Conservation (phyloP, 2,888 invertebrate genomes). For the Mythimna loreyi region DNA sequence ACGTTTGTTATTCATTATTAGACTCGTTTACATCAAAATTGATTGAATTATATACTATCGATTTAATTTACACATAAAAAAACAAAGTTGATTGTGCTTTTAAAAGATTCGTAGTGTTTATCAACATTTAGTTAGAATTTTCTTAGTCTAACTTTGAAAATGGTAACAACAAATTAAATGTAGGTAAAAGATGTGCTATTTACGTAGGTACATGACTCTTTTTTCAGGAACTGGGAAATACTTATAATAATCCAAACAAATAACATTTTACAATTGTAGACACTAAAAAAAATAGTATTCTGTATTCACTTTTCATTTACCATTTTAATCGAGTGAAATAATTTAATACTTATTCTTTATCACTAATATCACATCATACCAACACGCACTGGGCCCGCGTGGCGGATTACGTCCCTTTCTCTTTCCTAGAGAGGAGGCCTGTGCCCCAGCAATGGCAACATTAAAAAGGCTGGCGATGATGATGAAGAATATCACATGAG, state of each 20-base stretch:
- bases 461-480: too few relatives aligned
- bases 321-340: not conserved
- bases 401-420: too few relatives aligned
- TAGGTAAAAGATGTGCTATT: too few relatives aligned
- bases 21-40: not conserved
- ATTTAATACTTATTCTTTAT: not conserved
- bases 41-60: not conserved
- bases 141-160: not conserved
- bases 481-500: not conserved
- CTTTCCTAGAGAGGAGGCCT: too few relatives aligned
- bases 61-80: not conserved
- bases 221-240: slow-evolving; percentile 3
- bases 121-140: slow-evolving; percentile 1
- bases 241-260: too few relatives aligned
- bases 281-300: too few relatives aligned
- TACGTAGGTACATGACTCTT: too few relatives aligned
- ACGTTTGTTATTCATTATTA: slow-evolving; percentile 28
- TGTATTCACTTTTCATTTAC: not conserved
- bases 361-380: too few relatives aligned
- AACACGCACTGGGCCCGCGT: too few relatives aligned
- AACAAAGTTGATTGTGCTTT: not conserved
- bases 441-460: too few relatives aligned
- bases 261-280: too few relatives aligned
- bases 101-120: not conserved
- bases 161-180: not conserved